Evolutionary conservation across 2,797 vertebrate genomes (phyloP), one percentile per base, ranked within the genome.

Genomic region (Poecilia wingei): DNA sequence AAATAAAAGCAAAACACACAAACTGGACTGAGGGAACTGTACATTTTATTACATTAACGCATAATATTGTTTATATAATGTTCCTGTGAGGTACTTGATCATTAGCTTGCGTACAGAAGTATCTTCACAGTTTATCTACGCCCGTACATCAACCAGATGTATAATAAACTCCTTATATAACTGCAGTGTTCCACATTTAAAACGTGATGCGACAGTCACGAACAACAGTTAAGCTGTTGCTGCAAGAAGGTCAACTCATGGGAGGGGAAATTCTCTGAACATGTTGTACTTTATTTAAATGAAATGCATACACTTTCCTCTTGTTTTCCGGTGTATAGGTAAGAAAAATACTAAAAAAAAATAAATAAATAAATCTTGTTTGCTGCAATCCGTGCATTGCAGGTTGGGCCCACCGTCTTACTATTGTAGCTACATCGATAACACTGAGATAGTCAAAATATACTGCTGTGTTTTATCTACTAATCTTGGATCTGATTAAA

Each of bases 391-490:
- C 31, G 72, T 45, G 49, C 77, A 80, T 75, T 75, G 69, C 45
- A n/a, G 41, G 71, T 49, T 87, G 78, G 80, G 84, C 81, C 81
- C 74, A 57, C 82, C 82, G 77, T 80, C 82, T 77, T 79, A 86
- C 70, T 82, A 84, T 90, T 86, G 84, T 86, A 86, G 82, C 69
- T 45, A 13, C 25, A 70, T 55, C 41, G 72, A 28, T 73, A 61
- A 51, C 72, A 51, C 20, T 36, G 2, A 8, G 16, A 72, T 41
- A 20, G 31, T 49, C 55, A 49, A 4, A 55, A n/a, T 36, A 28
- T 6, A 20, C 22, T 33, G 53, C 12, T 12, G 12, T 4, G 31
- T 66, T 69, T 33, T 46, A 22, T 51, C 3, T 76, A 16, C 7
- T 49, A 46, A 39, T 14, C 59, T 28, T n/a, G 47, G 14, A 46